These are phyloP conservation scores for Platycnemis pennipes DNA, from an alignment of 2,888 invertebrate species.

Conservation along the genomic window DNA sequence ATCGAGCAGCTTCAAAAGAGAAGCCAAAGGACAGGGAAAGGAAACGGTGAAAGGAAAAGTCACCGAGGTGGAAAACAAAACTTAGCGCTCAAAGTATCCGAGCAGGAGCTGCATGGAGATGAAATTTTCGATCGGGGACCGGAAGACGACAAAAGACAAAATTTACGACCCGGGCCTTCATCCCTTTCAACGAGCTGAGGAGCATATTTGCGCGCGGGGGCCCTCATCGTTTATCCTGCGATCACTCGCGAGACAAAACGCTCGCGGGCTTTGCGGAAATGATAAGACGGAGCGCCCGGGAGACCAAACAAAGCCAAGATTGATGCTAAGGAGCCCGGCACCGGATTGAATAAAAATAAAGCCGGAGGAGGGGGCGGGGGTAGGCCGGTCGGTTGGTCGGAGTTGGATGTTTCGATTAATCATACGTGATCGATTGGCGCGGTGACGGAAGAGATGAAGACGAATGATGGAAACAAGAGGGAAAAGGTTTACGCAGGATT, in stretches of 20 bases:
- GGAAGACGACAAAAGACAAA: not conserved
- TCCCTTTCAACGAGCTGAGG: not conserved
- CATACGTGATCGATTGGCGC: not conserved
- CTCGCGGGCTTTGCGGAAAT: not conserved
- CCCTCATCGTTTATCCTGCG: not conserved
- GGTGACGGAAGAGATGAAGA: slow-evolving; percentile 19
- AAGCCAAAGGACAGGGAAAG: not conserved
- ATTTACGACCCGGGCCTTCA: not conserved
- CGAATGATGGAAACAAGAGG: slow-evolving; percentile 5
- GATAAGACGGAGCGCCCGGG: not conserved
- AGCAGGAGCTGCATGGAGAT: too few relatives aligned
- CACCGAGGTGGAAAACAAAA: not conserved
- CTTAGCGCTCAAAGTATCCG: not conserved
- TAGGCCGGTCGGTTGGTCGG: not conserved
- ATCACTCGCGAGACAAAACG: not conserved
- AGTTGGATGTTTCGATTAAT: not conserved
- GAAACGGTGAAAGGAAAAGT: not conserved
- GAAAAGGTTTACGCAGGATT: not conserved
- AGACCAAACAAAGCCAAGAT: not conserved
- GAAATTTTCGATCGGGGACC: not conserved
- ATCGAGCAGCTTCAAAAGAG: not conserved
- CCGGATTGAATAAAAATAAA: not conserved
- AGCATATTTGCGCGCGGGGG: not conserved
- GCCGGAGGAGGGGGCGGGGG: not conserved
- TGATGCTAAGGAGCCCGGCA: not conserved